Conservation (phyloP, 2,113 vertebrate genomes). For the Corythaixoides concolor region DNA sequence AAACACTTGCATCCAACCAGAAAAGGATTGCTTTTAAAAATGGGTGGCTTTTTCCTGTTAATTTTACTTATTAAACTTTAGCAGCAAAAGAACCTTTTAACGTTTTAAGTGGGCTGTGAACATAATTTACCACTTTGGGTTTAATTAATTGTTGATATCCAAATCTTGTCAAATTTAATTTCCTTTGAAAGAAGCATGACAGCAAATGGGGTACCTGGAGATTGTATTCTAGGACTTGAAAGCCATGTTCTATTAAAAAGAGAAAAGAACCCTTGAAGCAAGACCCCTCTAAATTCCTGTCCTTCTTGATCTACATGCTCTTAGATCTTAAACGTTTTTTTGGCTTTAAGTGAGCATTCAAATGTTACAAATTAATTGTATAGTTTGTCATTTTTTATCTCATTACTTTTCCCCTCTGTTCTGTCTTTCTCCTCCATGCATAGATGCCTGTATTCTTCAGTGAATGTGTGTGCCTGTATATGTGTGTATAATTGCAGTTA, state of each 20-base stretch:
- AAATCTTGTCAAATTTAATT: slow-evolving; percentile 47
- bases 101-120: slow-evolving; percentile 9
- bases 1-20: not conserved
- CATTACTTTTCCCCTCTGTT: not conserved
- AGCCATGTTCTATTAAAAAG: not conserved
- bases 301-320: not conserved
- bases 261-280: accelerated
- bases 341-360: not conserved
- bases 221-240: not conserved
- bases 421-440: not conserved
- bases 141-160: slow-evolving; percentile 56
- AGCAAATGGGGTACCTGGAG: slow-evolving; percentile 1
- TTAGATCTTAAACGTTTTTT: not conserved
- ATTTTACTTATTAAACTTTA: not conserved
- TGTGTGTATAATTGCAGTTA: not conserved
- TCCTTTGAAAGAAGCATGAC: not conserved
- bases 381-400: too few relatives aligned
- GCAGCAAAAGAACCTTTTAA: slow-evolving; percentile 6
- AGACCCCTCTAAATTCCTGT: not conserved
- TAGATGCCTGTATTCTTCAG: not conserved
- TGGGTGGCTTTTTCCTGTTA: not conserved
- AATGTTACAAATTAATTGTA: too few relatives aligned
- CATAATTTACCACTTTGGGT: slow-evolving; percentile 9
- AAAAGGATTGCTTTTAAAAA: not conserved
- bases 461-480: not conserved